Conservation (phyloP, 2,888 invertebrate species). For the Allophyes oxyacanthae region DNA sequence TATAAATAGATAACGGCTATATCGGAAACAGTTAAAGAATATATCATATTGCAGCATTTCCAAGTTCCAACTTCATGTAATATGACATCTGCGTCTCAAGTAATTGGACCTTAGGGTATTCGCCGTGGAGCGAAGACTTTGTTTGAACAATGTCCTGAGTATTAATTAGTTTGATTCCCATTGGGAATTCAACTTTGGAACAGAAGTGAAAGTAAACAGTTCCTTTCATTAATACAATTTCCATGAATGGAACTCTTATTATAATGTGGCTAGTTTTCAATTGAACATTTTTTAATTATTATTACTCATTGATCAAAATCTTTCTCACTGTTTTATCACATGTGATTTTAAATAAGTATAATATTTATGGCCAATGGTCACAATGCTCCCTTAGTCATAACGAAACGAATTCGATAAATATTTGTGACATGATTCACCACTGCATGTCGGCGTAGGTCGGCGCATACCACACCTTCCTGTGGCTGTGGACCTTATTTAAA, state of each 20-base stretch:
- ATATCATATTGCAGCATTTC: too few relatives aligned
- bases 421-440: conserved; percentile 78
- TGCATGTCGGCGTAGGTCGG: conserved; percentile 55
- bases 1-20: conserved; percentile 11
- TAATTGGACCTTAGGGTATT: conserved; percentile 72
- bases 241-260: conserved; percentile 13
- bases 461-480: conserved; percentile 57
- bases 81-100: conserved; percentile 49
- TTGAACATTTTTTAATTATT: conserved; percentile 28
- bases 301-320: conserved; percentile 50
- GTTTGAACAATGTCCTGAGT: conserved; percentile 68
- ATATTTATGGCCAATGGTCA: conserved; percentile 69
- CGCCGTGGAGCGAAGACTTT: conserved; percentile 56
- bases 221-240: conserved; percentile 55
- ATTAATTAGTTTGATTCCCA: conserved; percentile 70
- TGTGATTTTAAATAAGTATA: conserved; percentile 65
- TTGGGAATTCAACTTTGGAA: conserved; percentile 48
- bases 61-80: conserved; percentile 12
- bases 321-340: conserved; percentile 60
- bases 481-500: conserved; percentile 26
- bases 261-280: conserved; percentile 8
- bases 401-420: conserved; percentile 78
- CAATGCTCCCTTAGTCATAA: conserved; percentile 81
- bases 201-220: conserved; percentile 62
- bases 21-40: conserved; percentile 6